phyloP scores from a whole-genome alignment of 2,113 vertebrate genomes.

The Aythya baeri region DNA sequence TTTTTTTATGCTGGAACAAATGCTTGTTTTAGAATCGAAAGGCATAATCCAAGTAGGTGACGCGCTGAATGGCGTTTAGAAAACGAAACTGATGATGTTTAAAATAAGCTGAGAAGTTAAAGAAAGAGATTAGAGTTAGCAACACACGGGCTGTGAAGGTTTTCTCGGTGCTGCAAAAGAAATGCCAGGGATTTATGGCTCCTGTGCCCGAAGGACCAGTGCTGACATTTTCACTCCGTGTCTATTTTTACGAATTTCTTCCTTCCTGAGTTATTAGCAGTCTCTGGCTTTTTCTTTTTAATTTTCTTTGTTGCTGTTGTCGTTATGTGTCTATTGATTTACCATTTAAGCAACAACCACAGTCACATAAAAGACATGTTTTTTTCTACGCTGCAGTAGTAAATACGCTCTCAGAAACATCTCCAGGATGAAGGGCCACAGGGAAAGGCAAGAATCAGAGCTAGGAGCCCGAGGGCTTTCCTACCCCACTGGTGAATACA shows the following conservation, averaged over 20 bases:
- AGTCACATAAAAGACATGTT: slow-evolving; percentile 8
- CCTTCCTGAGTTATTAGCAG: slow-evolving; percentile 16
- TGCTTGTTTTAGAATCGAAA: neutral
- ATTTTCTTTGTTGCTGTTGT: no score
- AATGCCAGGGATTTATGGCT: neutral
- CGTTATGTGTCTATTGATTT: neutral
- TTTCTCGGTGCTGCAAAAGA: neutral
- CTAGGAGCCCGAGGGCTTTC: slow-evolving; percentile 37
- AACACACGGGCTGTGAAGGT: neutral
- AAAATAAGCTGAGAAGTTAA: neutral
- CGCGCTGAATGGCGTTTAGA: neutral
- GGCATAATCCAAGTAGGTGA: neutral
- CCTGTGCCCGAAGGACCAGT: neutral
- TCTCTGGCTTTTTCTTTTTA: neutral
- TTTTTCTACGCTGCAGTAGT: slow-evolving; percentile 3
- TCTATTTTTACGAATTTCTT: slow-evolving; percentile 37
- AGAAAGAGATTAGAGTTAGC: neutral
- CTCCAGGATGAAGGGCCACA: slow-evolving; percentile 16
- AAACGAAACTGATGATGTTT: neutral
- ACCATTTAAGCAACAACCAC: slow-evolving; percentile 3
- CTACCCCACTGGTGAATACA: slow-evolving; percentile 25
- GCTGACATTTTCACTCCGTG: neutral
- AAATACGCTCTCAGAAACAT: neutral
- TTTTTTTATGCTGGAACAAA: neutral
- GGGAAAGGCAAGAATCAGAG: neutral